Evolutionary conservation across 2,113 vertebrate genomes (phyloP).

Genomic region (Etheostoma spectabile): DNA sequence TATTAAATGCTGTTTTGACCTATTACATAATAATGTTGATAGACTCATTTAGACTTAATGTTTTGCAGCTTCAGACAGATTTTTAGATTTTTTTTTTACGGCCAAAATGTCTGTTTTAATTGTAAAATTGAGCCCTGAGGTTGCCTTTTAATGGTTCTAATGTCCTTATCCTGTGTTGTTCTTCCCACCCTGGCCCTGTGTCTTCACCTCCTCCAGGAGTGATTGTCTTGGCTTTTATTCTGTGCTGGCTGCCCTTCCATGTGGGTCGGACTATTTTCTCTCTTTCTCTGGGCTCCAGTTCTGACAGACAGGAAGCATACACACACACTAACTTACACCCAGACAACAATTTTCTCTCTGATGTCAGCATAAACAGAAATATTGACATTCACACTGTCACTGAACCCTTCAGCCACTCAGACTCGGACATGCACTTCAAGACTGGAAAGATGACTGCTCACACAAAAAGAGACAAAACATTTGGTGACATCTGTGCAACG

Average conservation of each 20-base stretch:
- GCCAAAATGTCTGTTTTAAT: too few relatives aligned
- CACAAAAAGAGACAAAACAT: neutral
- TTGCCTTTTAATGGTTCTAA: neutral
- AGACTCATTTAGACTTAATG: too few relatives aligned
- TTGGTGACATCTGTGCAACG: slow-evolving; percentile 3
- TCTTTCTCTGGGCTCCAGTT: slow-evolving; percentile 61
- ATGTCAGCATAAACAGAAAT: neutral
- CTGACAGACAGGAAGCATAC: slow-evolving; percentile 41
- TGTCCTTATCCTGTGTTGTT: neutral
- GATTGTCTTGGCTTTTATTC: slow-evolving; percentile 85
- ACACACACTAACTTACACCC: neutral
- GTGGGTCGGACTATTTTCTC: slow-evolving; percentile 84
- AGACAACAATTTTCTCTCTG: neutral
- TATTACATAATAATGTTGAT: too few relatives aligned
- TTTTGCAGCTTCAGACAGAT: too few relatives aligned
- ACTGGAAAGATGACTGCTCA: neutral
- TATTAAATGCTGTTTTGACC: too few relatives aligned
- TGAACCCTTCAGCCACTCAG: neutral
- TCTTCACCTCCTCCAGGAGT: slow-evolving; percentile 70
- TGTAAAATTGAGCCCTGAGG: too few relatives aligned
- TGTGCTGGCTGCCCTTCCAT: slow-evolving; percentile 87
- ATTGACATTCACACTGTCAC: neutral
- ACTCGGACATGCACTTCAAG: neutral
- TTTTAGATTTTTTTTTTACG: too few relatives aligned
- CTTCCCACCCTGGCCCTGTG: slow-evolving; percentile 2